These are phyloP conservation scores for Polyploca ridens DNA, from an alignment of 2,888 invertebrate species.

Conservation along the genomic window DNA sequence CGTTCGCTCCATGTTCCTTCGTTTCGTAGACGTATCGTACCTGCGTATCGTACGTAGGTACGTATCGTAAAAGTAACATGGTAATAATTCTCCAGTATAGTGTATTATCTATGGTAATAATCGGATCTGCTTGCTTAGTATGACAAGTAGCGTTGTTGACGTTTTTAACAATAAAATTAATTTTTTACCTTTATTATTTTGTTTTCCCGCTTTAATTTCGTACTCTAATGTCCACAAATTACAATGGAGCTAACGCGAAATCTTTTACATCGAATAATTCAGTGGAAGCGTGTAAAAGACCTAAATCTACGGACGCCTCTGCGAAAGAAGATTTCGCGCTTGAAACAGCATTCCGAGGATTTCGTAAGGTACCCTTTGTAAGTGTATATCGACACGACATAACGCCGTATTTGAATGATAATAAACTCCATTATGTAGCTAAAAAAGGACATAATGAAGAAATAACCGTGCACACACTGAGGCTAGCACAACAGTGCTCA, in stretches of 20 bases:
- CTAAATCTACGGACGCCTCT: slow-evolving; percentile 21
- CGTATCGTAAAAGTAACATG: no score
- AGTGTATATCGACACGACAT: slow-evolving; percentile 56
- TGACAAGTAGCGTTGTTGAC: slow-evolving; percentile 59
- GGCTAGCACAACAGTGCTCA: slow-evolving; percentile 45
- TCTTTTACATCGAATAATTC: slow-evolving; percentile 19
- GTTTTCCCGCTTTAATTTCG: slow-evolving; percentile 45
- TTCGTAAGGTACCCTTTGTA: slow-evolving; percentile 56
- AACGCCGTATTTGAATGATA: slow-evolving; percentile 47
- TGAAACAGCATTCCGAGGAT: slow-evolving; percentile 55
- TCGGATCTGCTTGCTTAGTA: slow-evolving; percentile 14
- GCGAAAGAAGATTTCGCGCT: slow-evolving; percentile 40
- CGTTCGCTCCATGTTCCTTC: no score
- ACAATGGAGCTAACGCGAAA: slow-evolving; percentile 52
- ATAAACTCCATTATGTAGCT: slow-evolving; percentile 6
- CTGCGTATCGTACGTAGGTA: no score
- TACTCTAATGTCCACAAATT: slow-evolving; percentile 51
- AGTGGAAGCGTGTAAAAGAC: slow-evolving; percentile 28
- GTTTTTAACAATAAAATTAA: slow-evolving; percentile 40
- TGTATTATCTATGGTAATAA: no score
- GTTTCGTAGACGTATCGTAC: no score
- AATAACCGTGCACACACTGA: slow-evolving; percentile 23
- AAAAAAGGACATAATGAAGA: slow-evolving; percentile 13
- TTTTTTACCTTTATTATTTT: slow-evolving; percentile 57
- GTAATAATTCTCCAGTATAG: no score